Evolutionary conservation across 2,113 vertebrate species (phyloP).

Genomic region (Scalopus aquaticus): DNA sequence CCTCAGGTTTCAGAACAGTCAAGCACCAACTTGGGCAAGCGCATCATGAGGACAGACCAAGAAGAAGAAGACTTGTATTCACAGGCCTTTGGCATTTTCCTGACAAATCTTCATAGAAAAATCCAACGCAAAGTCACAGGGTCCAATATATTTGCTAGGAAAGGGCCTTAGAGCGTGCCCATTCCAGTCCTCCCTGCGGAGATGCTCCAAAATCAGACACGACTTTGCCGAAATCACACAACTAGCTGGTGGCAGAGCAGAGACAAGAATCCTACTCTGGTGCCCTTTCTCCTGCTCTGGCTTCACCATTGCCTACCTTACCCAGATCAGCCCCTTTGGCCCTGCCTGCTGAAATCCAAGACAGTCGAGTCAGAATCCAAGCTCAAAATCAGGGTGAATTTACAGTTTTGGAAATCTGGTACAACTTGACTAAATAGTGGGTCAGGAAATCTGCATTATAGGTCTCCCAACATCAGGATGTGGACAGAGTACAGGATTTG

Average conservation of each 20-base stretch:
- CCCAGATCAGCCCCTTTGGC: neutral
- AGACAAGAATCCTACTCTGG: neutral
- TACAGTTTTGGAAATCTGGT: conserved; percentile 30
- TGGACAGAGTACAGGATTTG: conserved; percentile 71
- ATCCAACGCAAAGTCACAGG: neutral
- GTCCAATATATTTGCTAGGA: neutral
- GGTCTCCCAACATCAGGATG: conserved; percentile 67
- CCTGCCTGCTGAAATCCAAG: conserved; percentile 26
- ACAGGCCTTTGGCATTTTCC: neutral
- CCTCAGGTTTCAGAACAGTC: neutral
- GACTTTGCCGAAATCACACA: conserved; percentile 10
- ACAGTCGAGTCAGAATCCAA: conserved; percentile 22
- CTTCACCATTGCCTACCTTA: neutral
- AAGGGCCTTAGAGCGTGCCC: neutral
- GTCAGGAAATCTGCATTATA: conserved; percentile 63
- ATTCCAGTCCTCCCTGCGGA: neutral
- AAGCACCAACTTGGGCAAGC: conserved; percentile 18
- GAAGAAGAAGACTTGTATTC: neutral
- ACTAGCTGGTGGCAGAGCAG: neutral
- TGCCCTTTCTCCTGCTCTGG: neutral
- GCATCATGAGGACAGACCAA: neutral
- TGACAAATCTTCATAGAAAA: conserved; percentile 4
- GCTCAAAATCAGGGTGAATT: conserved; percentile 49
- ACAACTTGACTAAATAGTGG: conserved; percentile 55
- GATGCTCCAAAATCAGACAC: neutral